Conservation (phyloP, 2,888 invertebrate species). For the Apamea monoglypha region DNA sequence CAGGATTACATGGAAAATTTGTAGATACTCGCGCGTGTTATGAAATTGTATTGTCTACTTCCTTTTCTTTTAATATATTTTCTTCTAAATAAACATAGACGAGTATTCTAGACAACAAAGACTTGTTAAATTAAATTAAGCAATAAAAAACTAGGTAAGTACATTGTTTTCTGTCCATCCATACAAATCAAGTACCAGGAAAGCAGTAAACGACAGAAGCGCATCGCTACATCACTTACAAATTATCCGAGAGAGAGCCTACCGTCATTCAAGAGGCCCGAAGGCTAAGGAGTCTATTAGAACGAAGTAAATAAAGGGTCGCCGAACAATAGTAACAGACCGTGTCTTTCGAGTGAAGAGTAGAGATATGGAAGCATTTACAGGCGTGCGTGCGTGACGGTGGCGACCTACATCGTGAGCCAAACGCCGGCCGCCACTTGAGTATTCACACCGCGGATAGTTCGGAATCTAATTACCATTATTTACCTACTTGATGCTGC, state of each 20-base stretch:
- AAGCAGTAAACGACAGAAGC: constrained; percentile 5
- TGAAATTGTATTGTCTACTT: neutral
- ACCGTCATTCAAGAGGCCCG: constrained; percentile 17
- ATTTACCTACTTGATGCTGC: constrained; percentile 78
- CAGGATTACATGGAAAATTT: neutral
- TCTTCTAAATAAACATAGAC: neutral
- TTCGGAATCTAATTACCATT: constrained; percentile 83
- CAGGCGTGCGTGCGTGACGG: constrained; percentile 79
- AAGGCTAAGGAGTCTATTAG: constrained; percentile 47
- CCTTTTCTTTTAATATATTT: neutral
- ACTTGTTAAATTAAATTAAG: neutral
- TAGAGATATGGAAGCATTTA: constrained; percentile 68
- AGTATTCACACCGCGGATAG: constrained; percentile 79
- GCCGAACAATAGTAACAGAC: constrained; percentile 75
- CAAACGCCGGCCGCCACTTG: constrained; percentile 72
- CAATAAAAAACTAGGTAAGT: neutral
- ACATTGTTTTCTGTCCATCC: neutral
- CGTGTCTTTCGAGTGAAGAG: constrained; percentile 69
- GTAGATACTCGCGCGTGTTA: neutral
- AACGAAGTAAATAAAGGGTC: constrained; percentile 66
- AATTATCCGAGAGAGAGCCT: constrained; percentile 36
- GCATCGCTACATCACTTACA: constrained; percentile 8
- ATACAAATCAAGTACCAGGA: neutral
- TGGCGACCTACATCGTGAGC: constrained; percentile 78
- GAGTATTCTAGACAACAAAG: neutral